phyloP scores from a whole-genome alignment of 1,140 invertebrate genomes.

The Zaprionus nigranus region DNA sequence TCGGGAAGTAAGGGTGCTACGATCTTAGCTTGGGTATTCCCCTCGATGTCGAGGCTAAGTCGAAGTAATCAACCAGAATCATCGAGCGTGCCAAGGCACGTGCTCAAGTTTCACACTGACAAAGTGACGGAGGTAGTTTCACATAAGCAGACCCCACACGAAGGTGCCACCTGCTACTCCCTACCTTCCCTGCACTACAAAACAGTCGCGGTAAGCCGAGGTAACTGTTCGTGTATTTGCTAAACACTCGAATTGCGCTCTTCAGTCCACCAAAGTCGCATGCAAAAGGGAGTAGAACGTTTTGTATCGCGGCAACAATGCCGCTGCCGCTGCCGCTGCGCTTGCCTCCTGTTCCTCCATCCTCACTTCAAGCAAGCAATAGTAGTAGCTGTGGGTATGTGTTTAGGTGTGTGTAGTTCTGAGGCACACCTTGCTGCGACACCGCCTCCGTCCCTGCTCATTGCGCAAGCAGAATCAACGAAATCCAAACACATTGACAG shows the following conservation, averaged over 20 bases:
- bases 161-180: neutral
- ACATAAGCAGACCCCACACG: neutral
- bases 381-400: neutral
- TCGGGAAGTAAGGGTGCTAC: neutral
- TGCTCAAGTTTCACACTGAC: constrained; percentile 32
- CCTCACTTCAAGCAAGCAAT: neutral
- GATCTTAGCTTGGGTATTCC: neutral
- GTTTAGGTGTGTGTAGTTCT: neutral
- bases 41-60: constrained; percentile 9
- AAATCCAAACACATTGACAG: constrained; percentile 72
- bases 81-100: constrained; percentile 30
- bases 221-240: constrained; percentile 60
- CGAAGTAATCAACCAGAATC: constrained; percentile 26
- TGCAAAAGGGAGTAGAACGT: constrained; percentile 65
- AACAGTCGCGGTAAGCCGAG: constrained; percentile 46
- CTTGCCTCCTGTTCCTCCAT: constrained; percentile 6
- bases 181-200: too few relatives aligned
- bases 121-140: constrained; percentile 21
- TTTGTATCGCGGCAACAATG: constrained; percentile 30
- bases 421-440: neutral
- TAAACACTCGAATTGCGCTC: constrained; percentile 61
- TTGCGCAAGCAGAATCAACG: constrained; percentile 61
- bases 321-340: neutral
- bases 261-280: constrained; percentile 50
- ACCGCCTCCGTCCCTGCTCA: neutral